Conservation (phyloP, 2,888 invertebrate species). For the Hirtodrosophila cameraria region DNA sequence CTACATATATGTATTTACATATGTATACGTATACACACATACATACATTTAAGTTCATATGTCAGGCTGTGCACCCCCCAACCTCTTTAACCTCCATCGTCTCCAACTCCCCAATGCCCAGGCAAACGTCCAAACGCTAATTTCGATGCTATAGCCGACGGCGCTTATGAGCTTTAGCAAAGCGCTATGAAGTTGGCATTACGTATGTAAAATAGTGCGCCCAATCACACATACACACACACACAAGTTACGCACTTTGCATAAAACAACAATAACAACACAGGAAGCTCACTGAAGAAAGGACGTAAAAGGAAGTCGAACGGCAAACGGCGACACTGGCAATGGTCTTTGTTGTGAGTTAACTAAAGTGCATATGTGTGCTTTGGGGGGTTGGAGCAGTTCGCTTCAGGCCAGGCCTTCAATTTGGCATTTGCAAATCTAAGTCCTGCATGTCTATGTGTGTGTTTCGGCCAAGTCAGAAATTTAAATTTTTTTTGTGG, state of each 20-base stretch:
- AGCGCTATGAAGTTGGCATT: constrained; percentile 72
- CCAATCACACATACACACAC: constrained; percentile 33
- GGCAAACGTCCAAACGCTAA: constrained; percentile 64
- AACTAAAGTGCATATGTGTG: constrained; percentile 34
- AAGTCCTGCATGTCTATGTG: constrained; percentile 34
- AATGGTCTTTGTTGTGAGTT: constrained; percentile 70
- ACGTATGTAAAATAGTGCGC: constrained; percentile 74
- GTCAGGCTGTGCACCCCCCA: not conserved
- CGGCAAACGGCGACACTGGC: constrained; percentile 27
- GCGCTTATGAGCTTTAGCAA: constrained; percentile 71
- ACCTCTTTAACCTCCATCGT: not conserved
- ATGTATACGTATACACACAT: too few species aligned
- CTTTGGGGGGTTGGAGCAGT: constrained; percentile 22
- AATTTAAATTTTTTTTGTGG: constrained; percentile 74
- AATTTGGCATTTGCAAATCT: constrained; percentile 74
- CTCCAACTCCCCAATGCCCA: constrained; percentile 33
- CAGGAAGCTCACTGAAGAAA: not conserved
- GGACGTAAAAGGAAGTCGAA: not conserved
- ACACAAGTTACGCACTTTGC: constrained; percentile 54
- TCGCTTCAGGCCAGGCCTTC: constrained; percentile 45
- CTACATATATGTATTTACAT: constrained; percentile 19
- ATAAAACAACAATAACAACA: constrained; percentile 7
- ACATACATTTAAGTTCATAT: constrained; percentile 30
- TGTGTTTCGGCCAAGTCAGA: constrained; percentile 47
- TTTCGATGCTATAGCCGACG: constrained; percentile 67